phyloP scores from a whole-genome alignment of 1,140 invertebrate genomes.

The Pseudomyrmex gracilis region DNA sequence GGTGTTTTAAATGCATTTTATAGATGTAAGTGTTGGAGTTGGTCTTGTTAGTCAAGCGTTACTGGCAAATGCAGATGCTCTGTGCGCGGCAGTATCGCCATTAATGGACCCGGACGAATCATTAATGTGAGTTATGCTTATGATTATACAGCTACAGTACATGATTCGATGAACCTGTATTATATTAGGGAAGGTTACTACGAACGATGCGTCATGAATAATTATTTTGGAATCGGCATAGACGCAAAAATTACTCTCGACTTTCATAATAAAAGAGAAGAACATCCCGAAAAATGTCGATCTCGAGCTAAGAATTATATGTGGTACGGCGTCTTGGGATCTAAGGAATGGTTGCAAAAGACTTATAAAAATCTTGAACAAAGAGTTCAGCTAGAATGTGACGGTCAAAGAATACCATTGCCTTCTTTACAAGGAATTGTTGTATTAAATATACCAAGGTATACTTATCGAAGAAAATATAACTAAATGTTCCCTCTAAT shows the following conservation, averaged over 20 bases:
- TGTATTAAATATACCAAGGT: conserved; percentile 98
- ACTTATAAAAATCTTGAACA: conserved; percentile 99
- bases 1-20: conserved; percentile 18
- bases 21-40: conserved; percentile 88
- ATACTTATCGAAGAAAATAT: conserved; percentile 8
- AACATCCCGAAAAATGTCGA: conserved; percentile 98
- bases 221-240: conserved; percentile 99
- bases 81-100: conserved; percentile 97
- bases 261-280: conserved; percentile 98
- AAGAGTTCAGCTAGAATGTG: conserved; percentile 96
- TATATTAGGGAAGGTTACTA: conserved; percentile 93
- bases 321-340: conserved; percentile 98
- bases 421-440: conserved; percentile 98
- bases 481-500: conserved; percentile 27
- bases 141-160: conserved; percentile 19
- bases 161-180: background rate
- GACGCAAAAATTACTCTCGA: conserved; percentile 99
- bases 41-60: conserved; percentile 96
- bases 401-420: conserved; percentile 95
- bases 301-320: conserved; percentile 98
- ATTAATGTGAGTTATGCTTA: conserved; percentile 87
- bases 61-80: conserved; percentile 97
- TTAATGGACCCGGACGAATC: conserved; percentile 97
- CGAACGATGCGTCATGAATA: conserved; percentile 99
- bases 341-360: conserved; percentile 95